Evolutionary conservation across 2,888 invertebrate genomes (phyloP), one percentile per base, ranked within the genome.

Genomic region (Nemapogon koenigi): DNA sequence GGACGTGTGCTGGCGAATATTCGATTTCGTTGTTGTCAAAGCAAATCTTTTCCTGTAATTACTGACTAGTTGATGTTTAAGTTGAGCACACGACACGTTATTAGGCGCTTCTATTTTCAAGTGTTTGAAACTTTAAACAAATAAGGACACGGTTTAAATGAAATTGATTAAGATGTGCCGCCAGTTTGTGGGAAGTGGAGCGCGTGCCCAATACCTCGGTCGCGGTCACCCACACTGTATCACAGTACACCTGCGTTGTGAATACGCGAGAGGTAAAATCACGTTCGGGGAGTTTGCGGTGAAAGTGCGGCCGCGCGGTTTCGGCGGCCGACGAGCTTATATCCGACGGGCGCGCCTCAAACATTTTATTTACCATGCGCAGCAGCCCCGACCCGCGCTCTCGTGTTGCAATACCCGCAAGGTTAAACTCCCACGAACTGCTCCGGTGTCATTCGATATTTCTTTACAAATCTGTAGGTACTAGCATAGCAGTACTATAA

Each of bases 121-220:
- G n/a, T n/a, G n/a, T n/a, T n/a, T n/a, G n/a, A n/a, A n/a, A n/a
- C n/a, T n/a, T n/a, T n/a, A n/a, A n/a, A n/a, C n/a, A n/a, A n/a
- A n/a, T n/a, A n/a, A n/a, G n/a, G n/a, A n/a, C n/a, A n/a, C n/a
- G n/a, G n/a, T n/a, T n/a, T n/a, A n/a, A n/a, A n/a, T n/a, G n/a
- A n/a, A n/a, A n/a, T n/a, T n/a, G n/a, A n/a, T n/a, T n/a, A n/a
- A n/a, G n/a, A n/a, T n/a, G n/a, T n/a, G n/a, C n/a, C n/a, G n/a
- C n/a, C n/a, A n/a, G 28, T 56, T 55, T 57, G 62, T 67, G 67
- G 52, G 66, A 75, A 72, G 62, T 71, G 62, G 71, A 60, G 60
- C 71, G 63, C 57, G 50, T 58, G 62, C 55, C 46, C 49, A 48
- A 35, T 25, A 25, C 46, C 11, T 16, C 27, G 48, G 48, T 8